Evolutionary conservation across 2,888 invertebrate genomes (phyloP).

Genomic region (Ferrisia virgata): DNA sequence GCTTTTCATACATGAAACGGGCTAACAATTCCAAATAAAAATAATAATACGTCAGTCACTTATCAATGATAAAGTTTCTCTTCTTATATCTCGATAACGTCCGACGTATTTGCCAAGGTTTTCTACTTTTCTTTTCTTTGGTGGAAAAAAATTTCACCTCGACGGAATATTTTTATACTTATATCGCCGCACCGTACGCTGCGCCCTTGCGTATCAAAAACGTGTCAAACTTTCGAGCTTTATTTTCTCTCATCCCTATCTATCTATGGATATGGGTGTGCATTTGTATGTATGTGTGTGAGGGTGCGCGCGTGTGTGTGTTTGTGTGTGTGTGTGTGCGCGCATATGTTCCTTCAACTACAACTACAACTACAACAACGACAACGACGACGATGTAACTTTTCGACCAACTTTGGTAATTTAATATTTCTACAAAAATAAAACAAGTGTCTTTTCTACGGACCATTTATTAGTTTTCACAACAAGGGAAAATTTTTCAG

Average conservation of each 20-base stretch:
- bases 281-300: not conserved
- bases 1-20: not conserved
- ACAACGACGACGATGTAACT: too few species aligned
- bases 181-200: not conserved
- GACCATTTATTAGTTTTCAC: not conserved
- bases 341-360: not conserved
- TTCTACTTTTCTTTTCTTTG: not conserved
- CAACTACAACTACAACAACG: too few species aligned
- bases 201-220: not conserved
- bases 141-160: not conserved
- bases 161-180: not conserved
- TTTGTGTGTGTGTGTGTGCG: not conserved
- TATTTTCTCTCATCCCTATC: not conserved
- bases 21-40: not conserved
- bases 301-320: not conserved
- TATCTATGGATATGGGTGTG: too few species aligned
- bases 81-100: slow-evolving; percentile 16
- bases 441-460: slow-evolving; percentile 8
- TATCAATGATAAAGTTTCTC: not conserved
- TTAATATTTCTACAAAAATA: not conserved
- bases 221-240: not conserved
- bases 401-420: not conserved
- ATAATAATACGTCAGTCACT: slow-evolving; percentile 20
- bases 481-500: not conserved
- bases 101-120: not conserved